phyloP scores from a whole-genome alignment of 2,797 vertebrate genomes.

The Acanthornis magna region DNA sequence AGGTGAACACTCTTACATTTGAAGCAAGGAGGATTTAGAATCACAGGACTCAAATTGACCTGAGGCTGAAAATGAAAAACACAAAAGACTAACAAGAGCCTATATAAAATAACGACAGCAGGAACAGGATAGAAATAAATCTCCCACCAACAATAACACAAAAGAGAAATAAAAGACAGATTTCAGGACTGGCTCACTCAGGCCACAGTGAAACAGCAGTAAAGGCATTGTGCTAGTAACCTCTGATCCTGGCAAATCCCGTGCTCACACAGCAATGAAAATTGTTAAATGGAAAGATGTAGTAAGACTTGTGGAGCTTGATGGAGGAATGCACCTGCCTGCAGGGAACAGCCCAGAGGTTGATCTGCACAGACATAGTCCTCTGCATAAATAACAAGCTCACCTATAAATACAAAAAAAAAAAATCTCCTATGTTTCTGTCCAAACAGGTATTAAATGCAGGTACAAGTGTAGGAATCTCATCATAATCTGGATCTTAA shows the following conservation, averaged over 20 bases:
- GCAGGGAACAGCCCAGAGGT: neutral
- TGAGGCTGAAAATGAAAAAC: conserved; percentile 33
- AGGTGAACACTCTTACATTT: neutral
- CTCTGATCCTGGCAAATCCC: conserved; percentile 56
- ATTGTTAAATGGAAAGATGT: conserved; percentile 33
- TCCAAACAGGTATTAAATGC: neutral
- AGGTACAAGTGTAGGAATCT: neutral
- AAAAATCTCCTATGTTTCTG: neutral
- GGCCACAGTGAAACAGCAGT: conserved; percentile 16
- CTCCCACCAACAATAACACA: conserved; percentile 32
- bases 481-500: neutral
- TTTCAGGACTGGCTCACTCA: conserved; percentile 26
- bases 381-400: neutral
- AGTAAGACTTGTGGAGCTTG: neutral
- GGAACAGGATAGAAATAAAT: conserved; percentile 53
- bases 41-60: conserved; percentile 16
- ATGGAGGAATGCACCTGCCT: neutral
- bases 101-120: conserved; percentile 28
- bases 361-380: neutral
- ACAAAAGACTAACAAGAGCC: conserved; percentile 37
- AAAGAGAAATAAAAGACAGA: conserved; percentile 59
- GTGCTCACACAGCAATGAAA: conserved; percentile 29
- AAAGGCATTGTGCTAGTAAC: conserved; percentile 32
- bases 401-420: neutral
- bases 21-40: conserved; percentile 23